Evolutionary conservation across 2,888 invertebrate species (phyloP), one percentile per base, ranked within the genome.

Genomic region (Steinernema carpocapsae): DNA sequence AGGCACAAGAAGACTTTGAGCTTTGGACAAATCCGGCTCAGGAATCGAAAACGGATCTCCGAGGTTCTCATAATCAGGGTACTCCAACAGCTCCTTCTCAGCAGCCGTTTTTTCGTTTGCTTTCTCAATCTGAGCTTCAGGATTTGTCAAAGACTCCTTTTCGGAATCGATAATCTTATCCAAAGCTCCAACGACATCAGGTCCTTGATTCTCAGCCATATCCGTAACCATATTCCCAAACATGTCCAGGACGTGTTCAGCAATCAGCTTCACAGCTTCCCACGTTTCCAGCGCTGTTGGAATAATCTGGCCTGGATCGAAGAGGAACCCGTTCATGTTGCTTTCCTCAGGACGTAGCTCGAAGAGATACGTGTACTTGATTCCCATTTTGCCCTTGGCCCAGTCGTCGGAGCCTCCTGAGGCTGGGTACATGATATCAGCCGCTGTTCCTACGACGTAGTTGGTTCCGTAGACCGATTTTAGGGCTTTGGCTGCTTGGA

Each of bases 391-490:
- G 71, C 84, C 87, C 72, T 87, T 87, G 14, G 87, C 87, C 87
- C 87, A 87, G 59, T 87, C 87, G 70, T 86, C 85, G 1, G 83
- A 80, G 3, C 85, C 85, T 10, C 84, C 85, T 1, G 82, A 83
- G 0, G 85, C 85, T 6, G 84, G 82, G 46, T 84, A 56, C 22
- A 56, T 7, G 2, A 56, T 7, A 26, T 56, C 86, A 0, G 87
- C 87, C 2, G 86, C 87, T 0, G 87, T 87, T 70, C 87, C 87
- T 1, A 87, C 86, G 56, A 81, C 81, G 74, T 87, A 87, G 56
- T 83, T 81, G 0, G 85, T 87, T 37, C 85, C 86, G 76, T 86
- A 86, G 29, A 84, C 72, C n/a, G 81, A 77, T 56, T 81, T 80
- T 22, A 87, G 75, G 0, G 87, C 85, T 70, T 82, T 78, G 1